Conservation (phyloP, 2,888 invertebrate genomes). For the Phyllotreta cruciferae region DNA sequence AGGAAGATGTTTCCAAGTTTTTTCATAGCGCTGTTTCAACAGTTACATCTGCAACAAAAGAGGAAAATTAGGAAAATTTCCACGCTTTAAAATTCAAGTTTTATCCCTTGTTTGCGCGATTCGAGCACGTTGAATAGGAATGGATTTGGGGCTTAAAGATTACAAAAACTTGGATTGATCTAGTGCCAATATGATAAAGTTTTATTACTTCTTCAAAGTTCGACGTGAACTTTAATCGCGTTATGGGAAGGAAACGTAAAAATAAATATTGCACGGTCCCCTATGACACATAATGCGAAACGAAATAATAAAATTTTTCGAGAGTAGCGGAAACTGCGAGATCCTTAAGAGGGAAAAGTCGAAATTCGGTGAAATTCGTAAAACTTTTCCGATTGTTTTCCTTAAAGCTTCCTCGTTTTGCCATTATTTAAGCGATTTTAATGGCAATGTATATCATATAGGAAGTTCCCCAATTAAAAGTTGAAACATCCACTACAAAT, state of each 20-base stretch:
- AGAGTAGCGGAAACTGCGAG: background rate
- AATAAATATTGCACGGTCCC: constrained; percentile 24
- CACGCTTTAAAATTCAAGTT: background rate
- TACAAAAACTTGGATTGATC: constrained; percentile 23
- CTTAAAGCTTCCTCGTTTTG: background rate
- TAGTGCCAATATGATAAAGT: constrained; percentile 32
- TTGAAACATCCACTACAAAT: no score
- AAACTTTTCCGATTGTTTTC: background rate
- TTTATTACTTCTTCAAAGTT: constrained; percentile 31
- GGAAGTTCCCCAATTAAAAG: no score
- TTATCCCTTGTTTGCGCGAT: no score
- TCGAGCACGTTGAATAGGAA: no score
- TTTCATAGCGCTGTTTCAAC: constrained; percentile 1
- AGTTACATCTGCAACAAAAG: constrained; percentile 9
- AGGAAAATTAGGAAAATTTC: constrained; percentile 1
- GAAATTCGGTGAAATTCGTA: constrained; percentile 5
- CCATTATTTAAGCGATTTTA: no score
- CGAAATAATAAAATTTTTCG: constrained; percentile 12
- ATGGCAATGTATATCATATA: no score
- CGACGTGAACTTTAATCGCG: constrained; percentile 26
- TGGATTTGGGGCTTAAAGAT: background rate
- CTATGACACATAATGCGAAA: constrained; percentile 12
- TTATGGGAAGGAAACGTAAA: constrained; percentile 16
- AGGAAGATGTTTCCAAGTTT: background rate
- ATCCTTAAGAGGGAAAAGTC: constrained; percentile 1